Base-by-base conservation (phyloP, 2,888 invertebrate species). In the Ecliptopera silaceata region DNA sequence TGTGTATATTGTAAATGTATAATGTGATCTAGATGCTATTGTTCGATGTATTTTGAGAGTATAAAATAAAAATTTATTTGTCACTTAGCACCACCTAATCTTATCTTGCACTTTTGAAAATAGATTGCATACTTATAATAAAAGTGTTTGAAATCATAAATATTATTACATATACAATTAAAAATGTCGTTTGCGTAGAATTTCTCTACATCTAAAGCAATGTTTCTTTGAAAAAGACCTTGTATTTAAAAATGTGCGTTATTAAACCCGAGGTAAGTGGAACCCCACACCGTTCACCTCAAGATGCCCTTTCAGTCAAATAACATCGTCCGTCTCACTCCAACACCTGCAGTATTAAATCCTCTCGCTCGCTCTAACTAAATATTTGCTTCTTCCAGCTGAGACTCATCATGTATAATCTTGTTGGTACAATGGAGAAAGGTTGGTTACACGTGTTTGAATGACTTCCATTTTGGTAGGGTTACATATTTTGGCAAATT, bases 281-380 rank as follows among this genome's bases (percentile, higher is more conserved):
- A 49, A 54, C 18, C 42, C 42, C 26, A 54, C 47, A 47, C 61
- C 59, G 67, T 66, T 71, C 68, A 68, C 67, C 78, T 70, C 70
- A 72, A 79, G 72, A 71, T 71, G 70, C 69, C 73, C 70, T 69
- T 69, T 46, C 63, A 56, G 61, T 61, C 68, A 71, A 78, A 77
- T 73, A 75, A 74, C 69, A 71, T 62, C 54, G 31, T 3, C 54
- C 54, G 2, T 71, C 76, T 59, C 66, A 64, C 64, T 79, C 71
- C 31, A 32, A 53, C 65, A 49, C 48, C 13, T 5, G 20, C 4
- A 8, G 11, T 39, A 17, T 8, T 38, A 34, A 18, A 50, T 61
- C 15, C 38, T 15, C 44, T n/a, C 10, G 42, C 59, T 61, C 63
- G 60, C 70, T 69, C 52, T 68, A 39, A 36, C 62, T 48, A 48